A percentile compares a stretch with the other conserved stretches of the same genome.
These are phyloP conservation scores for Eupelmus urozonus DNA, from an alignment of 2,888 invertebrate genomes.

Conservation along the genomic window DNA sequence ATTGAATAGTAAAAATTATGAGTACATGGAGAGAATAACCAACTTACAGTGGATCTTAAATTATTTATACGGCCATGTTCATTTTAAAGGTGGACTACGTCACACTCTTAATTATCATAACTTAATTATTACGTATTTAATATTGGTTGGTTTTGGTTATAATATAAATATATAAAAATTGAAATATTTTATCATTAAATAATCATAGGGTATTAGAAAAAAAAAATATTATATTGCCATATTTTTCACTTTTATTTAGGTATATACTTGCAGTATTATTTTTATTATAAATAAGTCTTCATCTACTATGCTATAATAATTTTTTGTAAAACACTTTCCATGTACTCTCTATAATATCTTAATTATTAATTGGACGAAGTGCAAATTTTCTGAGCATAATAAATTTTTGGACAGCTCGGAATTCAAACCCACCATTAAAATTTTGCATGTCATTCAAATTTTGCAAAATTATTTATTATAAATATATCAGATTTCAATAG, in stretches of 20 bases:
- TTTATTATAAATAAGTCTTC: conserved; percentile 20
- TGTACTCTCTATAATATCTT: conserved; percentile 2
- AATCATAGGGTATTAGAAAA: conserved; percentile 20
- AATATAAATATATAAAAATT: conserved; percentile 51
- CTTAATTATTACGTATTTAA: conserved; percentile 18
- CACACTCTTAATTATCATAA: not conserved
- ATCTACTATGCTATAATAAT: conserved; percentile 8
- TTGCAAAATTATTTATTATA: no score
- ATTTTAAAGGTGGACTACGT: not conserved
- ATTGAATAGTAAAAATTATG: conserved; percentile 6
- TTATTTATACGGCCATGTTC: not conserved
- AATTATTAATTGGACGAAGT: conserved; percentile 47
- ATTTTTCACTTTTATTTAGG: not conserved
- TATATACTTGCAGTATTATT: not conserved
- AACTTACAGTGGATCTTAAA: not conserved
- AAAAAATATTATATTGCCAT: conserved; percentile 18
- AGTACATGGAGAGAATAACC: not conserved
- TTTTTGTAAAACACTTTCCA: conserved; percentile 14
- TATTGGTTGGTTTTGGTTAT: not conserved
- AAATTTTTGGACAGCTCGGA: conserved; percentile 31
- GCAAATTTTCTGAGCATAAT: conserved; percentile 17
- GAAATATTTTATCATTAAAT: conserved; percentile 34
- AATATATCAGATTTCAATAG: no score
- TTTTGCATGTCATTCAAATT: conserved; percentile 15
- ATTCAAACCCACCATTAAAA: conserved; percentile 17